These are phyloP conservation scores for Nyctalus aviator DNA, from an alignment of 2,797 vertebrate genomes.

Conservation along the genomic window DNA sequence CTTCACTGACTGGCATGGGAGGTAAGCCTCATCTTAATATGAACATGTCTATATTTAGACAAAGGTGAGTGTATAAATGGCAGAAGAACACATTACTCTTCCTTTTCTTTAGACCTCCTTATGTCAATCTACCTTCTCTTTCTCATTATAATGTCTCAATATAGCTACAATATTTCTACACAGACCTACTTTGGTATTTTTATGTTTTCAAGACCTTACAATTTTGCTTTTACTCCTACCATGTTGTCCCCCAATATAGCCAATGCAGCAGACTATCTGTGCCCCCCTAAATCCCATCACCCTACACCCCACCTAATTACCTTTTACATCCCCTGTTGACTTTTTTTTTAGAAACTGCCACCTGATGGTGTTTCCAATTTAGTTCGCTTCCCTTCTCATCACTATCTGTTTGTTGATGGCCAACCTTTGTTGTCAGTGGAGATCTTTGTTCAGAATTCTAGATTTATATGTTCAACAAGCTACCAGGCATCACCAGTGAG, in stretches of 20 bases:
- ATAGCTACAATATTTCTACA: not conserved
- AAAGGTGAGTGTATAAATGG: not conserved
- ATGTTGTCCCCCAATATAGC: not conserved
- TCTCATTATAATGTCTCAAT: not conserved
- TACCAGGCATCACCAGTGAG: not conserved
- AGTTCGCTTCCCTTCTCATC: not conserved
- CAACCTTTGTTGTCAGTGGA: not conserved
- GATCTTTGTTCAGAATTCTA: conserved; percentile 3
- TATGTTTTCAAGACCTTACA: not conserved
- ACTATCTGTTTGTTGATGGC: not conserved
- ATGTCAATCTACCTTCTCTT: not conserved
- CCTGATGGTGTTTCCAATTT: not conserved
- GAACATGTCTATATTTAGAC: not conserved
- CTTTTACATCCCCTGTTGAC: not conserved
- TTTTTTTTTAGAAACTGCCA: not conserved
- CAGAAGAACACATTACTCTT: not conserved
- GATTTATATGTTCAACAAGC: not conserved
- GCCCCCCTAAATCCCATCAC: not conserved
- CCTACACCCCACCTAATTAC: too few relatives aligned
- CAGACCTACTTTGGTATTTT: not conserved
- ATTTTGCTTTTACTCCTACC: not conserved
- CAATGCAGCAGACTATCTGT: not conserved
- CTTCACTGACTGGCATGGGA: not conserved
- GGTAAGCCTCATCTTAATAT: conserved; percentile 48
- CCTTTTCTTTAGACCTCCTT: not conserved